Evolutionary conservation across 2,888 invertebrate genomes (phyloP).

Genomic region (Zaprionus bogoriensis): DNA sequence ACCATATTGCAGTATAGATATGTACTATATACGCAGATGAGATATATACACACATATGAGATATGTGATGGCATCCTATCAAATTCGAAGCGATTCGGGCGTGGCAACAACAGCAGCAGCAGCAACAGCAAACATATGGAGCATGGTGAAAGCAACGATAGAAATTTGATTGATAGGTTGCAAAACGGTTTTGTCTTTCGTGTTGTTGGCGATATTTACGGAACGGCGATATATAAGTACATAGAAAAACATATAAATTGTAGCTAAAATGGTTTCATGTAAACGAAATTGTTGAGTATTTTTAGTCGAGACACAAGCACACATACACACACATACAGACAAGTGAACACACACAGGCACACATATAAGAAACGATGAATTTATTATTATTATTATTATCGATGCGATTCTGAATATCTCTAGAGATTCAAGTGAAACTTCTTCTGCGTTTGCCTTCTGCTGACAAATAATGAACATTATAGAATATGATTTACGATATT

Average conservation of each 20-base stretch:
- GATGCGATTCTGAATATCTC: constrained; percentile 6
- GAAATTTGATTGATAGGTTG: constrained; percentile 38
- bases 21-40: neutral
- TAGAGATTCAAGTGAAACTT: neutral
- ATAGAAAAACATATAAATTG: constrained; percentile 53
- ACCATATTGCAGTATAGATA: neutral
- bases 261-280: constrained; percentile 82
- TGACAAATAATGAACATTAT: constrained; percentile 45
- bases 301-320: constrained; percentile 65
- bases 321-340: constrained; percentile 16
- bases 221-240: constrained; percentile 29
- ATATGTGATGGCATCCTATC: neutral
- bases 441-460: constrained; percentile 52
- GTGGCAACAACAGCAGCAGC: constrained; percentile 33
- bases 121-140: constrained; percentile 59
- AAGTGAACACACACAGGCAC: constrained; percentile 13
- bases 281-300: constrained; percentile 83
- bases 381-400: constrained; percentile 29
- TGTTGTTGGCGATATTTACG: constrained; percentile 26
- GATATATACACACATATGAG: neutral
- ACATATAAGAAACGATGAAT: constrained; percentile 25
- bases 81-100: constrained; percentile 28
- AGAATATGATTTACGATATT: neutral
- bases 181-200: constrained; percentile 50
- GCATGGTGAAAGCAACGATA: constrained; percentile 66